These are phyloP conservation scores for Octopus sinensis DNA, from an alignment of 1,140 invertebrate genomes.

Conservation along the genomic window DNA sequence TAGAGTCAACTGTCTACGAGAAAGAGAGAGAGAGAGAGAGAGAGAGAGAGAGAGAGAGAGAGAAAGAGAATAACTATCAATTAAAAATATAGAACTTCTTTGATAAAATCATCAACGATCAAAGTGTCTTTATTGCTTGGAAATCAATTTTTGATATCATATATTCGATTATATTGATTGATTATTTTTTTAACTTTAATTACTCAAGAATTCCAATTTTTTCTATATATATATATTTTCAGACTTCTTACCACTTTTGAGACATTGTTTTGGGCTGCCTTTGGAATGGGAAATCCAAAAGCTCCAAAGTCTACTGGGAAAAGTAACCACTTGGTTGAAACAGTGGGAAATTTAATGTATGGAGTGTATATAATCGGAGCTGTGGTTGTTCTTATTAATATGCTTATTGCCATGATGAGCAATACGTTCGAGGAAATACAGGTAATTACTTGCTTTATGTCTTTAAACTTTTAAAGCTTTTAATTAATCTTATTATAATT, in stretches of 20 bases:
- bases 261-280: slow-evolving; percentile 71
- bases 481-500: too few relatives aligned
- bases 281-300: slow-evolving; percentile 67
- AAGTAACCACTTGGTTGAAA: slow-evolving; percentile 20
- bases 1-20: too few relatives aligned
- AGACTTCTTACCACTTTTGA: slow-evolving; percentile 64
- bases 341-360: slow-evolving; percentile 34
- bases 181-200: too few relatives aligned
- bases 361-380: slow-evolving; percentile 28
- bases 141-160: too few relatives aligned
- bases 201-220: neutral
- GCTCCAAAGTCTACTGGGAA: slow-evolving; percentile 61
- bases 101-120: too few relatives aligned
- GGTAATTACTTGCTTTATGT: slow-evolving; percentile 16
- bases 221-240: slow-evolving; percentile 29
- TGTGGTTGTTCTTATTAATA: slow-evolving; percentile 35
- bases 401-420: slow-evolving; percentile 40
- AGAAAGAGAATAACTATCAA: too few relatives aligned
- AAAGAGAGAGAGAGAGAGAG: too few relatives aligned
- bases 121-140: too few relatives aligned
- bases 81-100: too few relatives aligned
- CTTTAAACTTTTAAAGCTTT: too few relatives aligned
- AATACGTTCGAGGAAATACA: slow-evolving; percentile 36
- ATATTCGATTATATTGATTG: too few relatives aligned
- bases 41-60: too few relatives aligned